Conservation (phyloP, 2,113 vertebrate genomes). For the Charadrius vociferus region DNA sequence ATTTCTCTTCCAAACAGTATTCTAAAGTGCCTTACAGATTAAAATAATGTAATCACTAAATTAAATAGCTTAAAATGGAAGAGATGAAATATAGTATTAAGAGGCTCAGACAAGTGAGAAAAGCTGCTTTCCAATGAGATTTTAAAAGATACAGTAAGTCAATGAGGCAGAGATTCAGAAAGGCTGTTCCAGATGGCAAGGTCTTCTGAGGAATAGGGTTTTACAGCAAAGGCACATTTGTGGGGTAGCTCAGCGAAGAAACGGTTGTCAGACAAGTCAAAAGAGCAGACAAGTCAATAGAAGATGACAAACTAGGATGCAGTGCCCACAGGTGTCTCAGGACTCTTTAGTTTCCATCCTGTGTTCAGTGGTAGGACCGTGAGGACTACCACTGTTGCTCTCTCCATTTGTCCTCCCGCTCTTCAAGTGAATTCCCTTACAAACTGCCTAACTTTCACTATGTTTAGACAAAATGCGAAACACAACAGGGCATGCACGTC, state of each 20-base stretch:
- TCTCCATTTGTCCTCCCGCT: background rate
- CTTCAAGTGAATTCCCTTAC: background rate
- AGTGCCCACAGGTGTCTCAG: background rate
- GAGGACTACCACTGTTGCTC: background rate
- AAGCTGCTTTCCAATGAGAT: slow-evolving; percentile 20
- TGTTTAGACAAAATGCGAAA: fast-evolving
- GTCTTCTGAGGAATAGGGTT: background rate
- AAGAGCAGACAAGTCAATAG: background rate
- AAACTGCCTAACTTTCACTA: background rate
- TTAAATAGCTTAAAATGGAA: slow-evolving; percentile 34
- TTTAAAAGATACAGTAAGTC: slow-evolving; percentile 27
- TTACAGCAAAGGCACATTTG: background rate
- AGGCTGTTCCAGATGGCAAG: slow-evolving; percentile 25
- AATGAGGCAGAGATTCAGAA: slow-evolving; percentile 19
- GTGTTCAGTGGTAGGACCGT: background rate
- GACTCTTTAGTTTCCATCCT: background rate
- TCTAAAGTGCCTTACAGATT: background rate
- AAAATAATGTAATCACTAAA: slow-evolving; percentile 28
- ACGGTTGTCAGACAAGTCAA: background rate
- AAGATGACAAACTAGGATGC: background rate
- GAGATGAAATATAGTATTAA: background rate
- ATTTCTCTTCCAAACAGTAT: background rate
- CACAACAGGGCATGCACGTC: background rate
- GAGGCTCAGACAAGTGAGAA: slow-evolving; percentile 6
- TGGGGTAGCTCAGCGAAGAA: background rate